Evolutionary conservation across 2,888 invertebrate genomes (phyloP).

Genomic region (Synergus japonicus): DNA sequence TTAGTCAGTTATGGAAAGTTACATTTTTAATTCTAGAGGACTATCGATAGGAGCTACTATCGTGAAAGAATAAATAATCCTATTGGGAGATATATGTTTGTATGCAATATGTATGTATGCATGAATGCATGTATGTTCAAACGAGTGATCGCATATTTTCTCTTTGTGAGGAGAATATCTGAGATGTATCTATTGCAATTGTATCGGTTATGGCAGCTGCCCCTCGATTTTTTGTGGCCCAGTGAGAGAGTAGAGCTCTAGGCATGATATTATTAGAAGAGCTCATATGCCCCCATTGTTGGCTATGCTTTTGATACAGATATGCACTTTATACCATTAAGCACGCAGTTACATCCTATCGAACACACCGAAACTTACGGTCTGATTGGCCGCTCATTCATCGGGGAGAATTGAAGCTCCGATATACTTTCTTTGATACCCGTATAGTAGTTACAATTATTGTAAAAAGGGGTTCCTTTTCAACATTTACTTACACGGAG

Average conservation of each 20-base stretch:
- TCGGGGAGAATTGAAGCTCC: conserved; percentile 28
- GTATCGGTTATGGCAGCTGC: conserved; percentile 72
- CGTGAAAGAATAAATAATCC: conserved; percentile 10
- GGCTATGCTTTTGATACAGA: conserved; percentile 70
- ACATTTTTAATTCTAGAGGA: not conserved
- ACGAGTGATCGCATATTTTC: conserved; percentile 24
- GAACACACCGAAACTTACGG: conserved; percentile 26
- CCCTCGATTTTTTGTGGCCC: conserved; percentile 60
- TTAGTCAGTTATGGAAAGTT: not conserved
- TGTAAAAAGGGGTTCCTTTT: conserved; percentile 11
- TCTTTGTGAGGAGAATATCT: conserved; percentile 45
- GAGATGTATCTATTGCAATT: conserved; percentile 64
- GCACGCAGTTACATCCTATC: conserved; percentile 60
- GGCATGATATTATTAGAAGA: conserved; percentile 70
- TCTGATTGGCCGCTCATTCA: conserved; percentile 32
- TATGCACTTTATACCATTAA: conserved; percentile 58
- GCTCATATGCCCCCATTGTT: conserved; percentile 72
- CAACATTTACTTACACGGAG: too few relatives aligned
- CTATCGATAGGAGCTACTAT: not conserved
- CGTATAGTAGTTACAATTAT: conserved; percentile 11
- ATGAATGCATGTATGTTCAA: not conserved
- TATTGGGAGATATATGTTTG: conserved; percentile 6
- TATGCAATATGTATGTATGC: not conserved
- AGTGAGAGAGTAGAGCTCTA: conserved; percentile 56
- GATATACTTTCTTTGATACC: conserved; percentile 35